A percentile compares a stretch with the other conserved stretches of the same genome.
These are phyloP conservation scores for Corynorhinus townsendii DNA, from an alignment of 2,113 vertebrate genomes.

Conservation along the genomic window DNA sequence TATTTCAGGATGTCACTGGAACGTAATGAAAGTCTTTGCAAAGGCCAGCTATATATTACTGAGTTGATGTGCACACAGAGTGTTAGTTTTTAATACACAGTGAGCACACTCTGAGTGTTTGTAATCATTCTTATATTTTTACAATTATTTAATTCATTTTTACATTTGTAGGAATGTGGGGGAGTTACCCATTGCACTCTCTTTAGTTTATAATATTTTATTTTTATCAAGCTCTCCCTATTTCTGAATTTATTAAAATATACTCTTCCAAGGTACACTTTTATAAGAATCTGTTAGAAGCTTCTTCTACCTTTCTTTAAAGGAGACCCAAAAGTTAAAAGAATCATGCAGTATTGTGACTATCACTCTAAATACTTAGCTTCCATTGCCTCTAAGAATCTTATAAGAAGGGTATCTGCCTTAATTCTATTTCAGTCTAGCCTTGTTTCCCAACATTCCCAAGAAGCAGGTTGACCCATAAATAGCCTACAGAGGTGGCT, in stretches of 20 bases:
- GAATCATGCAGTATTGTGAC: not conserved
- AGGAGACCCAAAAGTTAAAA: not conserved
- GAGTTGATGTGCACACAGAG: not conserved
- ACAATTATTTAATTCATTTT: not conserved
- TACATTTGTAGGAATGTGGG: not conserved
- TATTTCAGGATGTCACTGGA: not conserved
- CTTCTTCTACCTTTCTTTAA: not conserved
- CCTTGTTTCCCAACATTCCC: not conserved
- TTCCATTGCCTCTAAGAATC: not conserved
- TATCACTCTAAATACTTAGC: not conserved
- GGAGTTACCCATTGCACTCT: not conserved
- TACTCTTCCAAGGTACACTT: not conserved
- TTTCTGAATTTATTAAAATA: not conserved
- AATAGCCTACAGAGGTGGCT: not conserved
- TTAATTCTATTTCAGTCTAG: not conserved
- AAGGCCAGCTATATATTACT: not conserved
- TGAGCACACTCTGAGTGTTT: not conserved
- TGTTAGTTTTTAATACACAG: not conserved
- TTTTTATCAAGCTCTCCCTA: not conserved
- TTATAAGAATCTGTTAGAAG: not conserved
- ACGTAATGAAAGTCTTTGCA: slow-evolving; percentile 4
- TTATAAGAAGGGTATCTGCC: not conserved
- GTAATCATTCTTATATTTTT: not conserved
- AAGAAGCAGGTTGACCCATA: not conserved
- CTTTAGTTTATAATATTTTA: not conserved